Conservation (phyloP, 2,113 vertebrate species). For the Entelurus aequoreus region DNA sequence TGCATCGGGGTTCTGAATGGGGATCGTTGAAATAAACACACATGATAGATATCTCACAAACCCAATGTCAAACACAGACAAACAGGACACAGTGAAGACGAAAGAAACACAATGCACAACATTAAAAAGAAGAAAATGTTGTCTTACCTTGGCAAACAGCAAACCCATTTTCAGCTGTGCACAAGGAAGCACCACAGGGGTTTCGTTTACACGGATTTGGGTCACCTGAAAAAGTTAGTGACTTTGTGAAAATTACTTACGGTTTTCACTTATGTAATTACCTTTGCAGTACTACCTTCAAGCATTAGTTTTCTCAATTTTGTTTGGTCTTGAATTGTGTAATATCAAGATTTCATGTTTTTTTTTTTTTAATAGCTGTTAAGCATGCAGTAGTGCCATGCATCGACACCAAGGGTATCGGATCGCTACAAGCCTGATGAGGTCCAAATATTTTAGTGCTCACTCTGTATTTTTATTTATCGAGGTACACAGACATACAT, state of each 20-base stretch:
- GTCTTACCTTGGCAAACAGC: constrained; percentile 60
- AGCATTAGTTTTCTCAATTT: not conserved
- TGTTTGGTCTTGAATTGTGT: no score
- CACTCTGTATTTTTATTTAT: no score
- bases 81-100: constrained; percentile 13
- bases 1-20: constrained; percentile 34
- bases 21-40: no score
- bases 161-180: constrained; percentile 48
- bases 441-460: no score
- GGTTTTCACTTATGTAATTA: no score
- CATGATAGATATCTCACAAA: constrained; percentile 2
- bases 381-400: no score
- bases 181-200: constrained; percentile 60
- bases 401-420: no score
- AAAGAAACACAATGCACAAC: not conserved
- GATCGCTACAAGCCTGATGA: no score
- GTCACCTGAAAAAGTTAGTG: constrained; percentile 19
- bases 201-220: constrained; percentile 61
- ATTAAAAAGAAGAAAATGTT: not conserved
- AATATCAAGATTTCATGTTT: not conserved
- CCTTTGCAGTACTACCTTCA: not conserved
- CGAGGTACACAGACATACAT: no score
- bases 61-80: constrained; percentile 15
- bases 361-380: no score
- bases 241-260: not conserved